A percentile compares a stretch with the other conserved stretches of the same genome.
phyloP scores from a whole-genome alignment of 2,888 invertebrate species.

The Agonopterix heracliana region DNA sequence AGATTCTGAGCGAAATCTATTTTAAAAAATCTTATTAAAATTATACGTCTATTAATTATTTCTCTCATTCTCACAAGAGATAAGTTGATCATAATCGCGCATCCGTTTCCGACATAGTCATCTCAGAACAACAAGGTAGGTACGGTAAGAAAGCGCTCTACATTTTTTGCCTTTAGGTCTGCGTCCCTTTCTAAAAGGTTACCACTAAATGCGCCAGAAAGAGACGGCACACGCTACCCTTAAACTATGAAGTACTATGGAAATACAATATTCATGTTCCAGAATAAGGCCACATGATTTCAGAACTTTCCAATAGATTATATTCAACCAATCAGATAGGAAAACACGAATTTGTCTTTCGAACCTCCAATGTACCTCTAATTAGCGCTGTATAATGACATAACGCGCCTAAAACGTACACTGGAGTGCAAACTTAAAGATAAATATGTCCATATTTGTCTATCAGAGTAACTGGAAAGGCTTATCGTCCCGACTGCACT shows the following conservation, averaged over 20 bases:
- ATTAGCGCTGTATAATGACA: constrained; percentile 56
- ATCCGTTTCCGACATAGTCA: constrained; percentile 1
- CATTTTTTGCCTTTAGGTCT: too few species aligned
- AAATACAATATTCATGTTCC: too few species aligned
- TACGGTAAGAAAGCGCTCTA: too few species aligned
- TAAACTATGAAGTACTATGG: too few species aligned
- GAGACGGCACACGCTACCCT: too few species aligned
- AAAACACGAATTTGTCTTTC: constrained; percentile 44
- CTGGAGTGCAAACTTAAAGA: constrained; percentile 62
- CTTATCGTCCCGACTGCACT: constrained; percentile 62
- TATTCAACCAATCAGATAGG: constrained; percentile 18
- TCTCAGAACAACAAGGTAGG: neutral
- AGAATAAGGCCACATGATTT: neutral
- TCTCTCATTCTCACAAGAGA: neutral
- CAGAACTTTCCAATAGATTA: neutral
- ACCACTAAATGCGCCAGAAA: too few species aligned
- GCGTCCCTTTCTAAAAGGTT: too few species aligned
- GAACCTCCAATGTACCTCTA: constrained; percentile 23
- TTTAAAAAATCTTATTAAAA: too few species aligned
- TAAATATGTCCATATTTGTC: constrained; percentile 74
- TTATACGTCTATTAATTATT: too few species aligned
- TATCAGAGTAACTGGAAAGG: constrained; percentile 66
- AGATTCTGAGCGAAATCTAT: too few species aligned
- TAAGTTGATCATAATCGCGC: constrained; percentile 2
- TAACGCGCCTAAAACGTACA: constrained; percentile 40